Evolutionary conservation across 2,797 vertebrate species (phyloP), one percentile per base, ranked within the genome.

Genomic region (Graptemys geographica): DNA sequence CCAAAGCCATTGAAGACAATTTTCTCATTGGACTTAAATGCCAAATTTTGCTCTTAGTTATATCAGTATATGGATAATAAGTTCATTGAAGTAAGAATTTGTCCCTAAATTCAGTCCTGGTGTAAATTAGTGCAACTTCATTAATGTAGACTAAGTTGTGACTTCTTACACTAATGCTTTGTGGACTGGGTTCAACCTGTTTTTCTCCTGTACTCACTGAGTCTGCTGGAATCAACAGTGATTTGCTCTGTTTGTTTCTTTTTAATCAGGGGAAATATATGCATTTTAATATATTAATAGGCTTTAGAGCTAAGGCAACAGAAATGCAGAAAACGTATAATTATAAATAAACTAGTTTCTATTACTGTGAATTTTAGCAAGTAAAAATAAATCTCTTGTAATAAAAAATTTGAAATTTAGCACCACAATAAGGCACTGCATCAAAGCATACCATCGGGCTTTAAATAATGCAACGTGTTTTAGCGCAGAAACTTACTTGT

Each of bases 171-270:
- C n/a, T 25, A 62, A 41, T 72, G 25, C 69, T 7, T n/a, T 4
- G 1, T 86, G 53, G 79, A 12, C 2, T 11, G 2, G 0, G 12
- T 55, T 55, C 0, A 4, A 28, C 44, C 57, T 12, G 2, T 0
- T 5, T 86, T 81, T 2, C 0, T 33, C 11, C 28, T 90, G 1
- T 0, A 79, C 0, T 1, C n/a, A 23, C 5, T 25, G 19, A 72
- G 21, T 41, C n/a, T 72, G n/a, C 28, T 51, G 33, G 8, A 37
- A 51, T 18, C 10, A 81, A 81, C 5, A n/a, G 25, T 37, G 9
- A 81, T 87, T 11, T 56, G 9, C 44, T 93, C 62, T 82, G 18
- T 6, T 62, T 44, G 4, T 27, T 13, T 53, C 89, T 88, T 85
- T 5, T 41, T 10, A 33, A 12, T 65, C 18, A 27, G 9, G 37